Base-by-base conservation (phyloP, 2,888 invertebrate species). In the Trichacis sp. region DNA sequence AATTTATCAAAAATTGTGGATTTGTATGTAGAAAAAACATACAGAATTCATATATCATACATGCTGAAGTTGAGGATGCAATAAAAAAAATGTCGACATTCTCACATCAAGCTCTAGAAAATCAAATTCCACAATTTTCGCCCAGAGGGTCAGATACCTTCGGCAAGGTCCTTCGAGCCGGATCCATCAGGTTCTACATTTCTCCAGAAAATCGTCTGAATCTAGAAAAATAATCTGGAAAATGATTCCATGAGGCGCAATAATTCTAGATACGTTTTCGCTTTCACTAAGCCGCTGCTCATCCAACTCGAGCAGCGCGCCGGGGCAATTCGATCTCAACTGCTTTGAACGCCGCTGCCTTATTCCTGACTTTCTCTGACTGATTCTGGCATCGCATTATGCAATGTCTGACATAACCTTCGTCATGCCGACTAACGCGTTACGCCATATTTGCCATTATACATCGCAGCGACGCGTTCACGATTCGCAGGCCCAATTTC, bases 371-470 rank as follows among this genome's bases (percentile, higher is more conserved):
- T 72, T 73, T 73, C 71, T 76, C 76, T 73, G 63, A 56, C 60
- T 61, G 64, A 70, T 70, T 70, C 73, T 68, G 70, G 72, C 71
- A 59, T 62, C 70, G 43, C 60, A 72, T 83, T 83, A 78, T 72
- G 82, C 78, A 83, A 83, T 77, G 76, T 81, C 83, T 84, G 84
- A 83, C 82, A 83, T 83, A 84, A 84, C 81, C 84, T 82, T 82
- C 82, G 81, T 78, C 81, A 78, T 75, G 76, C 75, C 77, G 73
- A 70, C 69, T 69, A 69, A 70, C 70, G 69, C 29, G 74, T 80
- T 80, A 77, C 79, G 77, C 73, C 79, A 80, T 71, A 51, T 71
- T 70, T 66, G 62, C 71, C 68, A 75, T 75, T 73, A 73, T 68
- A 62, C 50, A 55, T 29, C 54, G 60, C 30, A 57, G 47, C 57